Conservation (phyloP, 2,113 vertebrate species). For the Alexandromys fortis region DNA sequence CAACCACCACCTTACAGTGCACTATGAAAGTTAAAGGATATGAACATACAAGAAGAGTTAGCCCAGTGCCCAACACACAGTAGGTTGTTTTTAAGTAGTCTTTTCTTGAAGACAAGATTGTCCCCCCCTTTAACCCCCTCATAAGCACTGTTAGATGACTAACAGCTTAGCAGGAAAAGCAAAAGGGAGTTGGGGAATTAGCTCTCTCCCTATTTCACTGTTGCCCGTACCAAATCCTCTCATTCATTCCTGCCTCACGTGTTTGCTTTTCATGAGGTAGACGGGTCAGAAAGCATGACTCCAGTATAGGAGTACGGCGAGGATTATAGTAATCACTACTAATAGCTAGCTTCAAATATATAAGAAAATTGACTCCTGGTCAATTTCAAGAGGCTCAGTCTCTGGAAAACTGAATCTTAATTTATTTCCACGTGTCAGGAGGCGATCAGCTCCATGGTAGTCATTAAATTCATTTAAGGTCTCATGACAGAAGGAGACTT, state of each 20-base stretch:
- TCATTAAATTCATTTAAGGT: conserved; percentile 47
- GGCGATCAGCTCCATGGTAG: background rate
- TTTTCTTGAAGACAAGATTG: background rate
- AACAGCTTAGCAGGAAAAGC: conserved; percentile 23
- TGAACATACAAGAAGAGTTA: background rate
- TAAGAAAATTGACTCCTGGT: conserved; percentile 35
- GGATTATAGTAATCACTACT: conserved; percentile 16
- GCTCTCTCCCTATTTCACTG: background rate
- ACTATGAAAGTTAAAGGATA: background rate
- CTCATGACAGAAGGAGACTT: background rate
- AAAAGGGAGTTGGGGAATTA: background rate
- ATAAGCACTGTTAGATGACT: background rate
- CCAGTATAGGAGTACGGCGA: background rate
- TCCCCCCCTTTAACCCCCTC: background rate
- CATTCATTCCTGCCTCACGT: background rate
- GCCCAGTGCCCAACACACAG: background rate
- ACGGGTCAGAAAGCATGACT: conserved; percentile 18
- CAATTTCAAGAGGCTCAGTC: conserved; percentile 1
- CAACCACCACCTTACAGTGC: background rate
- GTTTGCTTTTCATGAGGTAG: conserved; percentile 11
- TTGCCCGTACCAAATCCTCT: background rate
- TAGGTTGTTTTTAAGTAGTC: background rate
- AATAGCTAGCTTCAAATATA: conserved; percentile 34
- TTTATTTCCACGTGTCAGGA: background rate
- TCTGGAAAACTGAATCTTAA: conserved; percentile 27